Base-by-base conservation (phyloP, 1,140 invertebrate genomes). In the Macrotrachela quadricornifera region DNA sequence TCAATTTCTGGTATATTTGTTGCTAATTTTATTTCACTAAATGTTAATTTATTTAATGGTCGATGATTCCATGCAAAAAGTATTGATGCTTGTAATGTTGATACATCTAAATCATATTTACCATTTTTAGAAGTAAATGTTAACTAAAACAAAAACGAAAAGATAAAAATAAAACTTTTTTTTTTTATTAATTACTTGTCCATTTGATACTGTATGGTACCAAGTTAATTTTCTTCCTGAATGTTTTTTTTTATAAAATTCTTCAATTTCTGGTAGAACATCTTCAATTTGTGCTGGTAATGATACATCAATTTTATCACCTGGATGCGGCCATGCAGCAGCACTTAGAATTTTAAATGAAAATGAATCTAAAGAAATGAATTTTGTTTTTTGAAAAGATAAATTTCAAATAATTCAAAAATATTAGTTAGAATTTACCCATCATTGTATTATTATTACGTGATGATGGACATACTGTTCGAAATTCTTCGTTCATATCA, bases 171-270 rank as follows among this genome's bases (percentile, higher is more conserved):
- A 43, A 13, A 57, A 48, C 10, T 6, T 42, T 15, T 42, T 4
- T 42, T 42, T 15, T 42, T 42, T 10, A 42, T 42, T 10, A 13
- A 42, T 15, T 14, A 50, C 21, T 8, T 30, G 21, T 60, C 91
- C 92, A 75, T 95, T 95, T 46, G 90, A 94, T 88, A 97, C 96
- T 61, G 96, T 88, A 75, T 97, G 90, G 70, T 96, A 91, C 94
- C 94, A 99, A 70, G 92, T 87, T 42, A 99, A 75, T 70, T 95
- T 96, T 46, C 92, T 73, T n/a, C 91, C 91, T 63, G 81, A 88
- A 72, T 97, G 91, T 66, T 95, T 94, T 40, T 64, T 66, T 57
- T 68, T 64, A 61, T 77, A 77, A 58, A 75, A 75, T 46, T 74
- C 71, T 81, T 95, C 73, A 79, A 73, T 83, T 73, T 97, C 87